Evolutionary conservation across 2,113 vertebrate species (phyloP), one percentile per base, ranked within the genome.

Genomic region (Phasianus colchicus): DNA sequence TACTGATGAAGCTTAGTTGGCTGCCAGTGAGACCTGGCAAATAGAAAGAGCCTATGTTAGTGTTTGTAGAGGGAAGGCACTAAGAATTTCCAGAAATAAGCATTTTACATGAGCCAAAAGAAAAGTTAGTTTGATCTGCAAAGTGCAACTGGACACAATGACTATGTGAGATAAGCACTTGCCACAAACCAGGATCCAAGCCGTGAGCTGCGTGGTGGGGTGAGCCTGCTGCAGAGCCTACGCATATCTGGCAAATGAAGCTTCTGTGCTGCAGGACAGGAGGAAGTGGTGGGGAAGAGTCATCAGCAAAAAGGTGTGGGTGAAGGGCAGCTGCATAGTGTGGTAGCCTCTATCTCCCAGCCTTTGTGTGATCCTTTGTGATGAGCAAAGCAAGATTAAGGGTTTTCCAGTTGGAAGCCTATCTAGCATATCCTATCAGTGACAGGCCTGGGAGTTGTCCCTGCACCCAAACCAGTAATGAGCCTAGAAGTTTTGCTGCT

Each of bases 211-310:
- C 16, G 38, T 2, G 0, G 3, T 66, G 24, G 25, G 16, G 7
- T 57, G 38, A 78, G 47, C 0, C 0, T 27, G 45, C 22, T 0
- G 2, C 57, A 58, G 42, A 47, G 32, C 2, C 45, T 38, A 25
- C 6, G 8, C 19, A 34, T 13, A 24, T 17, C 34, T 4, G 7
- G 6, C 21, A 19, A 22, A 67, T 32, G 52, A 60, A 4, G 27
- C 17, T 65, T 88, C 47, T 60, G 1, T 32, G 2, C 27, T 55
- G 69, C 42, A 34, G 55, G 45, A 10, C 20, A 45, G 34, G 63
- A 58, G 45, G 13, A 3, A 24, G 10, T 1, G 1, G 9, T 43
- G 21, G 36, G 8, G 13, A 13, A 65, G 6, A 4, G 3, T 32
- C 43, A 29, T 14, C 30, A 58, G 10, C 20, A 10, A n/a, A 47